A percentile compares a stretch with the other conserved stretches of the same genome.
Conservation (phyloP, 2,113 vertebrate species). For the Oryctolagus cuniculus region mOryCun1.1 NC_091434.1:103063501-103064000, state of each 20-base stretch:
- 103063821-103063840: slow-evolving; percentile 71
- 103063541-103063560: slow-evolving; percentile 72
- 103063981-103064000: slow-evolving; percentile 33
- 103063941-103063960: slow-evolving; percentile 85
- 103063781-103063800: slow-evolving; percentile 80
- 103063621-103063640: slow-evolving; percentile 73
- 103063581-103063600: slow-evolving; percentile 65
- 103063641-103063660: slow-evolving; percentile 66
- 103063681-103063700: slow-evolving; percentile 68
- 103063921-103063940: slow-evolving; percentile 85
- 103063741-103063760: slow-evolving; percentile 74
- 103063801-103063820: slow-evolving; percentile 77
- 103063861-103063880: slow-evolving; percentile 77
- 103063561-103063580: slow-evolving; percentile 76
- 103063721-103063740: slow-evolving; percentile 70
- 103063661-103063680: slow-evolving; percentile 64
- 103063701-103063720: slow-evolving; percentile 73
- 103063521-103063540: slow-evolving; percentile 75
- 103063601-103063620: slow-evolving; percentile 73
- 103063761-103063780: slow-evolving; percentile 76
- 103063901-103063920: slow-evolving; percentile 90
- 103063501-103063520: slow-evolving; percentile 64
- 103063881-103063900: slow-evolving; percentile 81
- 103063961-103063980: slow-evolving; percentile 71
- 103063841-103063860: slow-evolving; percentile 74